A percentile compares a stretch with the other conserved stretches of the same genome.
Evolutionary conservation across 1,140 invertebrate species (phyloP).

Genomic region (Drosophila sp.): DNA sequence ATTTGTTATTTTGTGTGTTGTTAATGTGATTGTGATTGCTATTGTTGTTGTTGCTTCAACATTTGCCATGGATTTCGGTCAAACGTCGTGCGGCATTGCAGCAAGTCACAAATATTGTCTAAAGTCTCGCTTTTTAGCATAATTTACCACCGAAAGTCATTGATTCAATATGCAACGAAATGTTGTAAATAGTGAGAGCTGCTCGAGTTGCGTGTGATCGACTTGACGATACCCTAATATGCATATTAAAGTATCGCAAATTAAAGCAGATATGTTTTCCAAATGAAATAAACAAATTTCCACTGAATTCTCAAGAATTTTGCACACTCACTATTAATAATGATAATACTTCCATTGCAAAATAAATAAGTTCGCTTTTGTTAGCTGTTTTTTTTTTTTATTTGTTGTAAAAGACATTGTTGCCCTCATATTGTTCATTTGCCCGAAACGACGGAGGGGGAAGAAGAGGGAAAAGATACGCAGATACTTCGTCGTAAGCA

Average conservation of each 20-base stretch:
- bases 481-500: constrained; percentile 1
- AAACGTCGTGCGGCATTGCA: constrained; percentile 66
- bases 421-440: constrained; percentile 27
- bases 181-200: constrained; percentile 8
- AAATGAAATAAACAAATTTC: too few relatives aligned
- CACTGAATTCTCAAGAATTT: not conserved
- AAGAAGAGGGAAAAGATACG: not conserved
- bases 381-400: constrained; percentile 4
- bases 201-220: not conserved
- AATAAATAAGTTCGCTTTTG: constrained; percentile 52
- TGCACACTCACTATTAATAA: too few relatives aligned
- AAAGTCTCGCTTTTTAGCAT: constrained; percentile 68
- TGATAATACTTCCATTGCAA: constrained; percentile 27
- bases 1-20: constrained; percentile 42
- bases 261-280: too few relatives aligned
- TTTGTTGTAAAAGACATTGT: constrained; percentile 6
- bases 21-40: constrained; percentile 11
- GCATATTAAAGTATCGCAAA: not conserved
- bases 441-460: constrained; percentile 23
- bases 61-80: constrained; percentile 68
- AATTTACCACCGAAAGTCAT: constrained; percentile 39
- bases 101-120: constrained; percentile 33
- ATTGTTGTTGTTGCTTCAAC: constrained; percentile 33
- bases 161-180: constrained; percentile 21
- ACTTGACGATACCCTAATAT: not conserved